Evolutionary conservation across 1,140 invertebrate genomes (phyloP), one percentile per base, ranked within the genome.

Genomic region (Neotoxoptera formosana): DNA sequence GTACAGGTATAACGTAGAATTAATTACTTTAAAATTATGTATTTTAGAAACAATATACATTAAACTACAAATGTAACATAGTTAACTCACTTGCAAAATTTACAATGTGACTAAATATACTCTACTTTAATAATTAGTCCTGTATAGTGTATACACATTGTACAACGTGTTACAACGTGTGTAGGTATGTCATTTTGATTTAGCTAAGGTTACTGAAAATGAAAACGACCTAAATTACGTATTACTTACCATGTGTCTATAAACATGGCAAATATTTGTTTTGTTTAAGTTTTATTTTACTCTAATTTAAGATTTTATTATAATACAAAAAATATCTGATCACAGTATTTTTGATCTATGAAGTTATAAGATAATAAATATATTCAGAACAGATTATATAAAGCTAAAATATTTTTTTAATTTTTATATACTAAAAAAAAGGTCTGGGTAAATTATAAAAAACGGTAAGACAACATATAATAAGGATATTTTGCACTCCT

Each of bases 1-100:
- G n/a, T 14, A 76, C n/a, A 76, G 14, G 6, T n/a, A 76, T 76
- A 76, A 76, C 30, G 7, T n/a, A 17, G 60, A n/a, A n/a, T 76
- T n/a, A 76, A 76, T 76, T 76, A 76, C 60, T 76, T 76, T 76
- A 76, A 76, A 76, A 76, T 76, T n/a, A 76, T 76, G 60, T 76
- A 76, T 76, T n/a, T 76, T 76, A 76, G 60, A n/a, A 17, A n/a
- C 60, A 76, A 76, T 30, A 76, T n/a, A 76, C 60, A n/a, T 76
- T 34, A 76, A n/a, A 14, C n/a, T 76, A n/a, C 6, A 76, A 76
- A 76, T 76, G n/a, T 76, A 76, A 76, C 60, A 76, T 30, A 76
- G 60, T n/a, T 76, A n/a, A 76, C 60, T 76, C 14, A 76, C 14
- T 76, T 76, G 11, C 14, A 76, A 76, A n/a, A 76, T 76, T n/a